Evolutionary conservation across 2,113 vertebrate genomes (phyloP).

Genomic region (Aviceda subcristata): DNA sequence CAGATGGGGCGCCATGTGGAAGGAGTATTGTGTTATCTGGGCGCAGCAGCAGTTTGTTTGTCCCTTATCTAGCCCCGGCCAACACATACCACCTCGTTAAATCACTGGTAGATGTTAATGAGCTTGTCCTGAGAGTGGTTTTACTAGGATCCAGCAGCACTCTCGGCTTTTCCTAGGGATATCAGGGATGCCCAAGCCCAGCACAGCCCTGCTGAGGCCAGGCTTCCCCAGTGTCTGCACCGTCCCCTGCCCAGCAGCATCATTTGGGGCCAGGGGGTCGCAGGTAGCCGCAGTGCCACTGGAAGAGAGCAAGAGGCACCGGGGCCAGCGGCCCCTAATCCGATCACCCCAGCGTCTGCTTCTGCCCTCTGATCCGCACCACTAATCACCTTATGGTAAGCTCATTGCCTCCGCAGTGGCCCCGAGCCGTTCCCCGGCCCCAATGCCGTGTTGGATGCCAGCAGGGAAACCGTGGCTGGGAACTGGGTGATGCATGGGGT

Average conservation of each 20-base stretch:
- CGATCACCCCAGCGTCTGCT: background rate
- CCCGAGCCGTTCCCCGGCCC: rapidly evolving
- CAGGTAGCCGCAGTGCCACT: rapidly evolving
- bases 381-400: background rate
- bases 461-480: background rate
- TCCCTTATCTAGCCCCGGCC: background rate
- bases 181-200: background rate
- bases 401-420: background rate
- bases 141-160: rapidly evolving
- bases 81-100: background rate
- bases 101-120: rapidly evolving
- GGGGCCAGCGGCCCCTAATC: background rate
- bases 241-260: background rate
- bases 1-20: rapidly evolving
- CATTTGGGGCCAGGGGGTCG: rapidly evolving
- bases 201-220: background rate
- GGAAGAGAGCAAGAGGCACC: background rate
- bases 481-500: rapidly evolving
- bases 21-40: background rate
- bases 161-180: background rate
- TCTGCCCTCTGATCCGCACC: background rate
- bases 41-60: background rate
- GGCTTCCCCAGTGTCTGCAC: rapidly evolving
- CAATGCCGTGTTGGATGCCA: rapidly evolving
- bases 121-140: background rate